These are phyloP conservation scores for Littorina saxatilis DNA, from an alignment of 1,140 invertebrate species.

Conservation along the genomic window DNA sequence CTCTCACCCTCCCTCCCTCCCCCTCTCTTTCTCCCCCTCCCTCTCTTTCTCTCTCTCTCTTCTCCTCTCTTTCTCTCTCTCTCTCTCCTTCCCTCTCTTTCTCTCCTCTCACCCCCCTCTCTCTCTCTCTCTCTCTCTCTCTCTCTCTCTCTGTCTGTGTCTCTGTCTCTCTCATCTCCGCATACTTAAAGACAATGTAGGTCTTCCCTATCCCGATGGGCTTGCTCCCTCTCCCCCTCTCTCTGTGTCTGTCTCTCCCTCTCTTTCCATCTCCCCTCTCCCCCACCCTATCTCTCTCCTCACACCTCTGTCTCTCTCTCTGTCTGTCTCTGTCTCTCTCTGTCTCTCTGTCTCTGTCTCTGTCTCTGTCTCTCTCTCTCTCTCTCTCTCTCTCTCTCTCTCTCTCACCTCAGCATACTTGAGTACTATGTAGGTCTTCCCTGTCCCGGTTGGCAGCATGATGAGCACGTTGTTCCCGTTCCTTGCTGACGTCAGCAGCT, in stretches of 20 bases:
- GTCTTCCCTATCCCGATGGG: neutral
- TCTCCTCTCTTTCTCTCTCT: too few species aligned
- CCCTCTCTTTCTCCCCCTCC: neutral
- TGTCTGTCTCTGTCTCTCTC: too few species aligned
- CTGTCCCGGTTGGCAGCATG: constrained; percentile 24
- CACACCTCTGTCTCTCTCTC: too few species aligned
- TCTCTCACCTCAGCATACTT: constrained; percentile 31
- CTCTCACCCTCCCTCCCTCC: neutral
- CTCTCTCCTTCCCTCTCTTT: too few species aligned
- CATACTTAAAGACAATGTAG: neutral
- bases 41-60: too few species aligned
- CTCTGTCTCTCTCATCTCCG: constrained; percentile 11
- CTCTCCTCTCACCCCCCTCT: neutral
- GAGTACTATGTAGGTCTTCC: constrained; percentile 33
- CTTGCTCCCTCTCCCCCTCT: neutral
- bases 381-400: neutral
- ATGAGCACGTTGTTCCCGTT: constrained; percentile 22
- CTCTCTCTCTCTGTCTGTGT: too few species aligned
- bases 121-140: too few species aligned
- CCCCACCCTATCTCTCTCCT: neutral
- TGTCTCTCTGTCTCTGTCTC: too few species aligned
- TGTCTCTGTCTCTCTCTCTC: neutral
- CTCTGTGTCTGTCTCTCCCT: neutral
- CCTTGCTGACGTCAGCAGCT: constrained; percentile 16
- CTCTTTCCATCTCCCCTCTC: neutral